phyloP scores from a whole-genome alignment of 2,888 invertebrate species.

The Drosophila aldrichi region DNA sequence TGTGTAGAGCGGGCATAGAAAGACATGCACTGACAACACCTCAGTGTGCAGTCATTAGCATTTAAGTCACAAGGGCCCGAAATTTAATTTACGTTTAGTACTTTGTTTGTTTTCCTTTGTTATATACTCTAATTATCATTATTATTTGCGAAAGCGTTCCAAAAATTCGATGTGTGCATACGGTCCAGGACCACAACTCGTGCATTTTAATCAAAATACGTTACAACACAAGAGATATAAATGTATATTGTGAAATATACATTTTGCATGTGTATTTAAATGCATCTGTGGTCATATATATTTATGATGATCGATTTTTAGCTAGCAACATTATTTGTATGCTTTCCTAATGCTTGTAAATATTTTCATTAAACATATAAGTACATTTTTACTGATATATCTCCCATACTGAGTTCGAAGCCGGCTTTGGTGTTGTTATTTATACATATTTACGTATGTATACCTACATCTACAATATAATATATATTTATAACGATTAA shows the following conservation, averaged over 20 bases:
- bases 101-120: slow-evolving; percentile 37
- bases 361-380: slow-evolving; percentile 51
- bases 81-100: slow-evolving; percentile 43
- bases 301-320: slow-evolving; percentile 39
- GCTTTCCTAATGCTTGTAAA: slow-evolving; percentile 58
- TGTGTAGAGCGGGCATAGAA: slow-evolving; percentile 23
- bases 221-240: neutral
- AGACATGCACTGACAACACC: slow-evolving; percentile 19
- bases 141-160: slow-evolving; percentile 42
- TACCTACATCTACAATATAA: slow-evolving; percentile 23
- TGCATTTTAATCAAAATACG: slow-evolving; percentile 20
- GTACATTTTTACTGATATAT: slow-evolving; percentile 29
- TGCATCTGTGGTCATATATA: slow-evolving; percentile 9
- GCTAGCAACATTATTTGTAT: slow-evolving; percentile 42
- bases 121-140: slow-evolving; percentile 41
- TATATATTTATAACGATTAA: slow-evolving; percentile 35
- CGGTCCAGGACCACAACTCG: slow-evolving; percentile 50
- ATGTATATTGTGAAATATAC: slow-evolving; percentile 9
- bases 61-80: slow-evolving; percentile 57
- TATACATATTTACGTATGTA: slow-evolving; percentile 52
- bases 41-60: slow-evolving; percentile 71
- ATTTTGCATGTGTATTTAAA: slow-evolving; percentile 6
- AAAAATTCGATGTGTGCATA: slow-evolving; percentile 47
- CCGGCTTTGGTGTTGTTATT: slow-evolving; percentile 72
- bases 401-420: slow-evolving; percentile 33